phyloP scores from a whole-genome alignment of 1,140 invertebrate species.

The Hyposmocoma kahamanoa region DNA sequence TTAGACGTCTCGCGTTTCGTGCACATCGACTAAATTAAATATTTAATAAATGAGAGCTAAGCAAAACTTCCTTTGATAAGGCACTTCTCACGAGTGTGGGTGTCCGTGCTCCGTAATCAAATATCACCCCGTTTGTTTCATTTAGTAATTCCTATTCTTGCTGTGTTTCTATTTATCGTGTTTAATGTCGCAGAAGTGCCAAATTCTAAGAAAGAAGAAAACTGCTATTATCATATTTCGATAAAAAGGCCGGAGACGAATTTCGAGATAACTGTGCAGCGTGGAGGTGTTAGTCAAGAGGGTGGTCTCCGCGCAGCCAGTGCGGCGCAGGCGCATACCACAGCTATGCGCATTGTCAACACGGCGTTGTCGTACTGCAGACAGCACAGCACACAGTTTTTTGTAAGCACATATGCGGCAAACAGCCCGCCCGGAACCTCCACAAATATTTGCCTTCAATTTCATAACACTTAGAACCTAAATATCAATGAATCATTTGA shows the following conservation, averaged over 20 bases:
- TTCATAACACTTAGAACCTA: slow-evolving; percentile 57
- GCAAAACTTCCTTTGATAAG: slow-evolving; percentile 54
- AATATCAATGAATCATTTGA: slow-evolving; percentile 35
- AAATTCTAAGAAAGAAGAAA: too few relatives aligned
- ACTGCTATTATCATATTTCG: too few relatives aligned
- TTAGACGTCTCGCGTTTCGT: slow-evolving; percentile 31
- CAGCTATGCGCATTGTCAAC: slow-evolving; percentile 69
- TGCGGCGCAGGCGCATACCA: slow-evolving; percentile 22
- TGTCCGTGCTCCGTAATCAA: slow-evolving; percentile 4
- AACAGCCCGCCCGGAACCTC: slow-evolving; percentile 42
- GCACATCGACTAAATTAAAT: slow-evolving; percentile 59
- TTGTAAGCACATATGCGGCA: slow-evolving; percentile 56
- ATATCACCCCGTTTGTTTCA: neutral
- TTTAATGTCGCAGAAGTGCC: too few relatives aligned
- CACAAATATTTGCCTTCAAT: slow-evolving; percentile 69
- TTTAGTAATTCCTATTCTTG: too few relatives aligned
- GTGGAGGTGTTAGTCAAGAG: slow-evolving; percentile 27
- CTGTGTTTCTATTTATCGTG: too few relatives aligned
- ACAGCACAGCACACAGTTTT: slow-evolving; percentile 51
- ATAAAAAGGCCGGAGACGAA: too few relatives aligned
- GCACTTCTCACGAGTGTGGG: slow-evolving; percentile 35
- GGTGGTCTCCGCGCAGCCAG: slow-evolving; percentile 39
- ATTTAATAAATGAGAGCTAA: slow-evolving; percentile 58
- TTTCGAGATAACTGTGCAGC: too few relatives aligned
- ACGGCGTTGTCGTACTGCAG: slow-evolving; percentile 42